phyloP scores from a whole-genome alignment of 2,113 vertebrate genomes.

The Megalops atlanticus region DNA sequence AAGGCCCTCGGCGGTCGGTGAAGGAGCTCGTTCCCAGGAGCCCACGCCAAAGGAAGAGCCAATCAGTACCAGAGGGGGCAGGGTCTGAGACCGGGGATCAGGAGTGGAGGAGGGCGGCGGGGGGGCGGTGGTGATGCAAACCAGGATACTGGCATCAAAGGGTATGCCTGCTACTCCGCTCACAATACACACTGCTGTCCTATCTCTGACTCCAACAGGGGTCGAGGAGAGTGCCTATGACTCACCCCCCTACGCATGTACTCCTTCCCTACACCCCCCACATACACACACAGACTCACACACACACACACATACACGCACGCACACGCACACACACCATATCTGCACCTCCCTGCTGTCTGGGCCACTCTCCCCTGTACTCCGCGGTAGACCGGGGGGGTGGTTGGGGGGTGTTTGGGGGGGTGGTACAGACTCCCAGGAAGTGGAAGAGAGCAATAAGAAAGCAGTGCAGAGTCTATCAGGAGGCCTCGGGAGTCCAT shows the following conservation, averaged over 20 bases:
- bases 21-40: not conserved
- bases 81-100: too few relatives aligned
- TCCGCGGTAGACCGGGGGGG: not conserved
- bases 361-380: not conserved
- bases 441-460: not conserved
- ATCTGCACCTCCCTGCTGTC: not conserved
- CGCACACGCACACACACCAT: slow-evolving; percentile 4
- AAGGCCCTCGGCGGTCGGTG: not conserved
- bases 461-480: slow-evolving; percentile 11
- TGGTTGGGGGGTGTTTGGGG: not conserved
- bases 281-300: too few relatives aligned
- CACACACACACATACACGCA: not conserved
- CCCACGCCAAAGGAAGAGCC: not conserved
- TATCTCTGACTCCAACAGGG: too few relatives aligned
- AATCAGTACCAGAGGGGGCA: too few relatives aligned
- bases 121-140: not conserved
- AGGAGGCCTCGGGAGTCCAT: slow-evolving; percentile 6
- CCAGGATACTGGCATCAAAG: not conserved
- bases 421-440: not conserved
- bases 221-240: too few relatives aligned
- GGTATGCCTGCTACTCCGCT: not conserved
- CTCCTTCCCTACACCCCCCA: too few relatives aligned
- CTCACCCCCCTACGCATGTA: too few relatives aligned
- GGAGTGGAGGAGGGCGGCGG: not conserved
- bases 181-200: not conserved